A percentile compares a stretch with the other conserved stretches of the same genome.
Evolutionary conservation across 37 sponge, comb jelly and placozoan genomes (phyloP).

Genomic region (Mnemiopsis leidyi): DNA sequence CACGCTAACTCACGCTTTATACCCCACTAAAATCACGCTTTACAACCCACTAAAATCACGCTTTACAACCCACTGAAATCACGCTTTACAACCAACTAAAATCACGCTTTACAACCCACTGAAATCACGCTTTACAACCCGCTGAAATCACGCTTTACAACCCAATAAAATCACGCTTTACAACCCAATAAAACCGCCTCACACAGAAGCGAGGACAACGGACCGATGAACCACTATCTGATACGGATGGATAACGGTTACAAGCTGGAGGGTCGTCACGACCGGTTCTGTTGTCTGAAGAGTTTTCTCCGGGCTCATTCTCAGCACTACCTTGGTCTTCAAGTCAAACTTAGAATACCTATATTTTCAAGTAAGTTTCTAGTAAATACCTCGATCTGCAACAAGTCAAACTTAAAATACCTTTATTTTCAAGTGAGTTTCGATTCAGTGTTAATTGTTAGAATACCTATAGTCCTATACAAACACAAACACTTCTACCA

Average conservation of each 20-base stretch:
- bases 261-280: slow-evolving; percentile 20
- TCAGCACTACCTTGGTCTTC: neutral
- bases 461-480: too few relatives aligned
- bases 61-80: too few relatives aligned
- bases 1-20: too few relatives aligned
- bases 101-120: too few relatives aligned
- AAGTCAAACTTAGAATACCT: slow-evolving; percentile 51
- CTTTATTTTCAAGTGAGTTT: slow-evolving; percentile 4
- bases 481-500: too few relatives aligned
- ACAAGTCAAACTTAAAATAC: slow-evolving; percentile 53
- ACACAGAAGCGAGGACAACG: neutral
- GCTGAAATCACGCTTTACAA: too few relatives aligned
- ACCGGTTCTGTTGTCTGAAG: slow-evolving; percentile 45
- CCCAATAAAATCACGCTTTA: too few relatives aligned
- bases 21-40: too few relatives aligned
- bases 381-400: neutral
- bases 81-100: too few relatives aligned
- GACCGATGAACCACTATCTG: slow-evolving; percentile 34
- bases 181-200: neutral
- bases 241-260: slow-evolving; percentile 51
- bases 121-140: too few relatives aligned
- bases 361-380: neutral
- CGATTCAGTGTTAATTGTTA: too few relatives aligned
- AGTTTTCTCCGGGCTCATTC: slow-evolving; percentile 13
- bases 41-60: too few relatives aligned